Evolutionary conservation across 2,797 vertebrate species (phyloP), one percentile per base, ranked within the genome.

Genomic region (Cephalopachus bancanus): DNA sequence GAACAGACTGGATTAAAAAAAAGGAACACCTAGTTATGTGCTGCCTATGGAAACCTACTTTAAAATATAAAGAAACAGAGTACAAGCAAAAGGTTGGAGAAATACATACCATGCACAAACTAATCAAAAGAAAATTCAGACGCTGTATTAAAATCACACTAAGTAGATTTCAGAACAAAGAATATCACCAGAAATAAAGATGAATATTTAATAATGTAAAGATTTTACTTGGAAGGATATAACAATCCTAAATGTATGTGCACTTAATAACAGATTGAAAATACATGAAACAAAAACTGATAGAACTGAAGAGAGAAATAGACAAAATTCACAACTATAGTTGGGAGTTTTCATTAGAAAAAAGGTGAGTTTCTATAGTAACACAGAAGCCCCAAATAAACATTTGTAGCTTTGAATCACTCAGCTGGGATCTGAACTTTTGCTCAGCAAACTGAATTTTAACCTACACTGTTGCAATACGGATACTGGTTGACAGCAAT

Each of bases 391-490:
- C 10, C 12, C 7, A 83, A 84, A 72, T 57, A 75, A 62, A 83
- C 12, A 76, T 81, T 65, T n/a, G 26, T 81, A 28, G 17, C 3
- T 55, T 88, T 85, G n/a, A 85, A 49, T 59, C 7, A 75, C 7
- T 83, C 22, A 94, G 7, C 6, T 55, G 17, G 53, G 16, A 86
- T 65, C 30, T 86, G 5, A 84, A 33, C 0, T 44, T 95, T 81
- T 72, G 10, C 22, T 91, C 30, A 94, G 5, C 3, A 79, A 65
- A 64, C 5, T 90, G 44, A 51, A 80, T 83, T 89, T 90, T 71
- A 76, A 75, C 28, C 10, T 86, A 69, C 11, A 53, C n/a, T 87
- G 85, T 91, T 89, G 16, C 94, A 93, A 85, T 26, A 4, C 44
- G 44, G 24, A 44, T 65, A 60, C 1, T 81, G 28, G 4, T 2